Conservation (phyloP, 2,888 invertebrate species). For the Lochmaea capreae region DNA sequence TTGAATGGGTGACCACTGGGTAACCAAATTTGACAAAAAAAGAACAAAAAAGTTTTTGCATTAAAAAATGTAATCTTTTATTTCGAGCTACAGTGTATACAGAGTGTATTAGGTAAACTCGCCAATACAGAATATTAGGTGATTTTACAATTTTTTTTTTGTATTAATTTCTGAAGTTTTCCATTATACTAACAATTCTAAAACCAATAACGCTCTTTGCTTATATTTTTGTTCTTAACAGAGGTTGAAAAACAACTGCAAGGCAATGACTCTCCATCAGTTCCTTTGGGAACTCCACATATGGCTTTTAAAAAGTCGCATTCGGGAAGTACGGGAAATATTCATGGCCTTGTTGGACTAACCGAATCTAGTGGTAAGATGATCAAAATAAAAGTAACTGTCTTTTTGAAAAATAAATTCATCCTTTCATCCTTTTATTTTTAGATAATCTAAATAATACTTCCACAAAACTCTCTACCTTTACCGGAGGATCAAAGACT, state of each 20-base stretch:
- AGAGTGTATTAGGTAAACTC: neutral
- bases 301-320: slow-evolving; percentile 74
- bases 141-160: neutral
- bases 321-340: slow-evolving; percentile 73
- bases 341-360: slow-evolving; percentile 67
- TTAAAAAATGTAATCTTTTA: no score
- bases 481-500: slow-evolving; percentile 71
- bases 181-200: neutral
- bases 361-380: slow-evolving; percentile 52
- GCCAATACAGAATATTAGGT: neutral
- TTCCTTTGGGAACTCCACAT: slow-evolving; percentile 69
- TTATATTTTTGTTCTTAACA: slow-evolving; percentile 64
- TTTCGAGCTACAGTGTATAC: no score
- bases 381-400: neutral
- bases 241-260: slow-evolving; percentile 96
- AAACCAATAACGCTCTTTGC: slow-evolving; percentile 10
- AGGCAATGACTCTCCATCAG: slow-evolving; percentile 70
- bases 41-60: no score
- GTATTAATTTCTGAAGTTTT: neutral
- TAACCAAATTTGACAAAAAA: no score
- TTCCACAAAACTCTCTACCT: slow-evolving; percentile 72
- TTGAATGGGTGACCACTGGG: no score
- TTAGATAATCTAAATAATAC: slow-evolving; percentile 54
- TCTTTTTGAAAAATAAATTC: neutral
- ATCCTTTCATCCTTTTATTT: slow-evolving; percentile 37